A percentile compares a stretch with the other conserved stretches of the same genome.
Evolutionary conservation across 2,797 vertebrate species (phyloP).

Genomic region (Bryconaethiops microstoma): DNA sequence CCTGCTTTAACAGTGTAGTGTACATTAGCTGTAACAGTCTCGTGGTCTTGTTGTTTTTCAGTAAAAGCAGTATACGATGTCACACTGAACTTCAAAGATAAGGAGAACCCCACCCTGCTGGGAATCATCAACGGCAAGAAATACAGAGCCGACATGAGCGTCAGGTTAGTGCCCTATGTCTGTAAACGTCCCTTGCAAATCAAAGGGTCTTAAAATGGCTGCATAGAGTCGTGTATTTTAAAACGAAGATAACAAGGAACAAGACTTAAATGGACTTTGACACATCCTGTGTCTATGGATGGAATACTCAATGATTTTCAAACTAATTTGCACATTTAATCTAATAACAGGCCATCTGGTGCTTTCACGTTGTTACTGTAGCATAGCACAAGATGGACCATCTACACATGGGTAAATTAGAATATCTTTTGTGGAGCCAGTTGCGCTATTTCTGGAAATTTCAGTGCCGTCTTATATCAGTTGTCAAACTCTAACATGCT

Average conservation of each 20-base stretch:
- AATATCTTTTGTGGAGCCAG: background rate
- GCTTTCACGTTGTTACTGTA: background rate
- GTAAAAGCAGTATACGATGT: conserved; percentile 95
- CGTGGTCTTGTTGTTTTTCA: conserved; percentile 59
- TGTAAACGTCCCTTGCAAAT: background rate
- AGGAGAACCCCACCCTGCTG: conserved; percentile 93
- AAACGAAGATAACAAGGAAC: too few species aligned
- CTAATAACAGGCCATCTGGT: background rate
- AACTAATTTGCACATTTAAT: background rate
- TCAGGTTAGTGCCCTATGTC: conserved; percentile 80
- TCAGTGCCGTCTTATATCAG: background rate
- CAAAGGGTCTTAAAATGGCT: background rate
- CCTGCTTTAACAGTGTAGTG: background rate
- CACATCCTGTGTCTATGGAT: too few species aligned
- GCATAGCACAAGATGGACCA: background rate
- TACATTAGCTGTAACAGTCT: background rate
- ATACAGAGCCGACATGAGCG: conserved; percentile 93
- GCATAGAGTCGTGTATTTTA: too few species aligned
- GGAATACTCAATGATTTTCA: too few species aligned
- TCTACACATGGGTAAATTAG: too few species aligned
- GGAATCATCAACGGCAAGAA: conserved; percentile 95
- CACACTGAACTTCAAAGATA: conserved; percentile 96
- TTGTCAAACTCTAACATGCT: background rate
- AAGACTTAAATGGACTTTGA: too few species aligned
- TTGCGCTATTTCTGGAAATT: background rate